Conservation (phyloP, 1,140 invertebrate species). For the Cydia strobilella region DNA sequence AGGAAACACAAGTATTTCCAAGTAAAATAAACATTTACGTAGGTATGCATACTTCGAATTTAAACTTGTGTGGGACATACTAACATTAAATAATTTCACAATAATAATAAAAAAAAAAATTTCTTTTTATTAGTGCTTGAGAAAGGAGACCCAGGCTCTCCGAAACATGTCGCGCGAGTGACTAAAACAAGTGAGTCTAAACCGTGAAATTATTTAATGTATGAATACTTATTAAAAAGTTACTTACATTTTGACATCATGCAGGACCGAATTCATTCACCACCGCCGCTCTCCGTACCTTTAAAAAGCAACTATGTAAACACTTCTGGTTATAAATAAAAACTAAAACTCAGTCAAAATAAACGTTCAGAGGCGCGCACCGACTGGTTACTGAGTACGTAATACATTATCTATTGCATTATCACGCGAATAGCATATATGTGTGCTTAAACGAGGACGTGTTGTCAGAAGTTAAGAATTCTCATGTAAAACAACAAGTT, state of each 20-base stretch:
- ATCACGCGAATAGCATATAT: slow-evolving; percentile 20
- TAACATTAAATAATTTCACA: no score
- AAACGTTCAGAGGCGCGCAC: slow-evolving; percentile 5
- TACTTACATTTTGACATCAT: slow-evolving; percentile 61
- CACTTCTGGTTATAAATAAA: slow-evolving; percentile 23
- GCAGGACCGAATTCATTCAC: slow-evolving; percentile 30
- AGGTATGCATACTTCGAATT: no score
- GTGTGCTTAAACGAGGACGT: slow-evolving; percentile 20
- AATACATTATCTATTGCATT: slow-evolving; percentile 25
- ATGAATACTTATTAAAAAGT: slow-evolving; percentile 25
- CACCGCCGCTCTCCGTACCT: slow-evolving; percentile 41
- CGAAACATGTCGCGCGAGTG: no score
- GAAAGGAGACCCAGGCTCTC: no score
- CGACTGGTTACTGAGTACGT: slow-evolving; percentile 13
- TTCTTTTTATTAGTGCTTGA: no score
- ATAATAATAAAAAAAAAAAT: no score
- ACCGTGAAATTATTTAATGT: no score
- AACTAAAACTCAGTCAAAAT: slow-evolving; percentile 28
- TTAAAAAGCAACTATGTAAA: slow-evolving; percentile 40
- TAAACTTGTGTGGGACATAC: no score
- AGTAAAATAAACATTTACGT: no score
- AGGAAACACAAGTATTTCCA: no score
- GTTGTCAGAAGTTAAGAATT: neutral
- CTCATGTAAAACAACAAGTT: neutral
- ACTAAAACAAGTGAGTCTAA: no score